A percentile compares a stretch with the other conserved stretches of the same genome.
Evolutionary conservation across 2,113 vertebrate genomes (phyloP).

Genomic region (Silurus meridionalis): DNA sequence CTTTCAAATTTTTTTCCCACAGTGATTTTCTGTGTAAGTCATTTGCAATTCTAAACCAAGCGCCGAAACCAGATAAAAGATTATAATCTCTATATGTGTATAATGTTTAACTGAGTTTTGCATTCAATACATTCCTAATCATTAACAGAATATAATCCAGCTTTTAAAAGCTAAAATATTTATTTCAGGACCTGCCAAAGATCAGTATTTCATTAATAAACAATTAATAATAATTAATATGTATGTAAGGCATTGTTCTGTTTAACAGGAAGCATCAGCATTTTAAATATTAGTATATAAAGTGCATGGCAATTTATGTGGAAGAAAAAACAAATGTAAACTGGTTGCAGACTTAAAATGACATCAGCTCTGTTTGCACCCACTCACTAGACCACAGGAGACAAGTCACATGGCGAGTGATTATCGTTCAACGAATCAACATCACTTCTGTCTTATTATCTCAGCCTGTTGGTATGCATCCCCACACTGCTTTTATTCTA

Average conservation of each 20-base stretch:
- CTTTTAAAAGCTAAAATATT: background rate
- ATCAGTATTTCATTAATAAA: background rate
- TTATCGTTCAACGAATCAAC: slow-evolving; percentile 32
- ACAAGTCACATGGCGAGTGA: slow-evolving; percentile 32
- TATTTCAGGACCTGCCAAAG: background rate
- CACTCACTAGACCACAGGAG: slow-evolving; percentile 17
- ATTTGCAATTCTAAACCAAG: slow-evolving; percentile 14
- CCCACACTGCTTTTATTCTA: slow-evolving; percentile 40
- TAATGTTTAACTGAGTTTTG: slow-evolving; percentile 20
- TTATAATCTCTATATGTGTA: background rate
- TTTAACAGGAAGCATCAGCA: background rate
- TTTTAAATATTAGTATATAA: background rate
- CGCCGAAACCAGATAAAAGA: background rate
- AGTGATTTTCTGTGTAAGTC: background rate
- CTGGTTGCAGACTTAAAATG: slow-evolving; percentile 28
- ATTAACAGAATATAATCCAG: background rate
- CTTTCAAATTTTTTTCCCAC: background rate
- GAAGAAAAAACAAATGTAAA: slow-evolving; percentile 34
- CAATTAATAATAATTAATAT: background rate
- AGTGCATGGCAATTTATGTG: background rate
- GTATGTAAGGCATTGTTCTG: background rate
- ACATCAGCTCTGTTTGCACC: slow-evolving; percentile 36
- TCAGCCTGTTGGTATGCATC: slow-evolving; percentile 40
- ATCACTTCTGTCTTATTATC: slow-evolving; percentile 42
- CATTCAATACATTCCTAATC: background rate